Conservation (phyloP, 2,888 invertebrate genomes). For the Drosophila percnosoma region DNA sequence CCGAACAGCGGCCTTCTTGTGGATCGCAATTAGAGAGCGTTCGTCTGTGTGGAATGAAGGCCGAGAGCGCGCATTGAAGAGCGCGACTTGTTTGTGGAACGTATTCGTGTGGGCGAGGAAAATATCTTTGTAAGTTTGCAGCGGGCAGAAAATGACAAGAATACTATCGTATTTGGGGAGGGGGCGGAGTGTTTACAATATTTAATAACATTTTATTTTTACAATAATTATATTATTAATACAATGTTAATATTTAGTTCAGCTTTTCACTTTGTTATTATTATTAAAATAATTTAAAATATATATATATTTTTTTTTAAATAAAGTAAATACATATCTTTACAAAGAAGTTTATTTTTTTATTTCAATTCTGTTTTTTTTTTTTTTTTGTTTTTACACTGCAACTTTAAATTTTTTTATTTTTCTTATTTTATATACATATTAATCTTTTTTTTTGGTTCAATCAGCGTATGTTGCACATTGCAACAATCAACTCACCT, state of each 20-base stretch:
- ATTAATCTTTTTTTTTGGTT: background rate
- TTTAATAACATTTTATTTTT: background rate
- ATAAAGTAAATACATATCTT: background rate
- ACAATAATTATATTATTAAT: too few relatives aligned
- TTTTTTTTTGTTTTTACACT: background rate
- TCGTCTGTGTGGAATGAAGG: background rate
- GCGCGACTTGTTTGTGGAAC: constrained; percentile 35
- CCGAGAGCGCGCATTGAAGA: background rate
- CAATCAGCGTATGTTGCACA: background rate
- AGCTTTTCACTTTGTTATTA: background rate
- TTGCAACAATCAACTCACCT: constrained; percentile 18
- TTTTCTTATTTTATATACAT: background rate
- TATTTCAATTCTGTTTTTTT: background rate
- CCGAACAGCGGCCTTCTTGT: constrained; percentile 44
- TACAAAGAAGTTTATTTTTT: too few relatives aligned
- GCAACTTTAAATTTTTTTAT: background rate
- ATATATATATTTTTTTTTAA: too few relatives aligned
- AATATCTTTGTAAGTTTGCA: background rate
- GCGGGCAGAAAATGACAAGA: background rate
- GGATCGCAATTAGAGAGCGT: constrained; percentile 44
- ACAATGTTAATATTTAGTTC: background rate
- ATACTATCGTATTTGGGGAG: too few relatives aligned
- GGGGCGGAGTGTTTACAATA: background rate
- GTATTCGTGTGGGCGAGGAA: background rate
- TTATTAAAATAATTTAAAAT: background rate